Conservation (phyloP, 1,140 invertebrate genomes). For the Pectinophora gossypiella region DNA sequence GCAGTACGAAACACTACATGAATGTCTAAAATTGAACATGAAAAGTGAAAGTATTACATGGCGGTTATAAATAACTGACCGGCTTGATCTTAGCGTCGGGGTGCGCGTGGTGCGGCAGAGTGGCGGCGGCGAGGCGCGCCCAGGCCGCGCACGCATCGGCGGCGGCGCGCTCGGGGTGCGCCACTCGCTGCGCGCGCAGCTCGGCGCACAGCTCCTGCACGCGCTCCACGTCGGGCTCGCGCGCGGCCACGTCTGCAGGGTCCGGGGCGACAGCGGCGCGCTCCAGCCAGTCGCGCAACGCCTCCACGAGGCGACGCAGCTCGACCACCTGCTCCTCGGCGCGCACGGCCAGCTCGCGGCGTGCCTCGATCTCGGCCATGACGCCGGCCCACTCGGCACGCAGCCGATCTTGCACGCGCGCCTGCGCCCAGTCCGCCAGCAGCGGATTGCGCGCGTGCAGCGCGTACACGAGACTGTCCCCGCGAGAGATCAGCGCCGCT, state of each 20-base stretch:
- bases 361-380: constrained; percentile 80
- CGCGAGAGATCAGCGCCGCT: constrained; percentile 85
- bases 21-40: no score
- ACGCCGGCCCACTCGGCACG: constrained; percentile 81
- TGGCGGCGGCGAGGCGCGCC: constrained; percentile 27
- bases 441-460: constrained; percentile 74
- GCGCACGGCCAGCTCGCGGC: constrained; percentile 73
- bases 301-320: constrained; percentile 59
- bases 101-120: constrained; percentile 28
- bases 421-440: constrained; percentile 76
- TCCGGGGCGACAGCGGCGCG: constrained; percentile 10
- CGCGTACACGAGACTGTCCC: constrained; percentile 81
- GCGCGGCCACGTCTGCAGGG: constrained; percentile 12
- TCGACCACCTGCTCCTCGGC: constrained; percentile 57
- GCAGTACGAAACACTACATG: no score
- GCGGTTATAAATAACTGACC: no score
- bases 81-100: constrained; percentile 39
- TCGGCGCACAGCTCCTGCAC: constrained; percentile 67
- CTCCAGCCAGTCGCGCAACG: constrained; percentile 28
- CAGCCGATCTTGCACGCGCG: constrained; percentile 72
- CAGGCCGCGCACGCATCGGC: constrained; percentile 31
- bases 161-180: constrained; percentile 41
- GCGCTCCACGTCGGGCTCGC: constrained; percentile 60
- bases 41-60: no score
- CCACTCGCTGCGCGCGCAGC: constrained; percentile 53